Percentiles rank a stretch among this genome's conserved stretches.
These are phyloP conservation scores for Leptinotarsa lineolata DNA, from an alignment of 1,140 invertebrate species.

Conservation along the genomic window DNA sequence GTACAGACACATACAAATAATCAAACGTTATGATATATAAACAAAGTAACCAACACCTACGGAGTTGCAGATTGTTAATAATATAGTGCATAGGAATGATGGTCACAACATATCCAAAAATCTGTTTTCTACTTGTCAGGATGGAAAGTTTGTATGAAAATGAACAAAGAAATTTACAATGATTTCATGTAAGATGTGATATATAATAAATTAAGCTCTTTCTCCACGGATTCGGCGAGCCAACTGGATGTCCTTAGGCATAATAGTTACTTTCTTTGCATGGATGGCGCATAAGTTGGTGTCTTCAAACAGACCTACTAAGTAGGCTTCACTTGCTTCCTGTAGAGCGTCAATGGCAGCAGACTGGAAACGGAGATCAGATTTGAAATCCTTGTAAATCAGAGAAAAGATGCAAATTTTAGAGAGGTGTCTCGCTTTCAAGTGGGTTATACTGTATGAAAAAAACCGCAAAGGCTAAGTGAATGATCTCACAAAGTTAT, in stretches of 20 bases:
- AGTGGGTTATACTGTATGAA: slow-evolving; percentile 57
- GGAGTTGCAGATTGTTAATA: background rate
- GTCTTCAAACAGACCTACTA: slow-evolving; percentile 81
- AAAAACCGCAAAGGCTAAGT: too few relatives aligned
- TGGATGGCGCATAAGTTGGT: slow-evolving; percentile 75
- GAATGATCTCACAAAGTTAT: too few relatives aligned
- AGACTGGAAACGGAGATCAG: slow-evolving; percentile 80
- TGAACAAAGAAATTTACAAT: slow-evolving; percentile 26
- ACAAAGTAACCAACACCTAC: slow-evolving; percentile 4
- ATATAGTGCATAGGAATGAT: slow-evolving; percentile 17
- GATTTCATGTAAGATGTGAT: too few relatives aligned
- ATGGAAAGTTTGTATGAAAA: slow-evolving; percentile 19
- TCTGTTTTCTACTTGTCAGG: slow-evolving; percentile 15
- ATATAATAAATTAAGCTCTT: too few relatives aligned
- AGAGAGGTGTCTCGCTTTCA: too few relatives aligned
- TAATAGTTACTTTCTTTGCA: too few relatives aligned
- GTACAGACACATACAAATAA: background rate
- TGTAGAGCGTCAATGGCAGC: slow-evolving; percentile 75
- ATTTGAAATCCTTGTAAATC: slow-evolving; percentile 83
- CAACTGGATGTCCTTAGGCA: too few relatives aligned
- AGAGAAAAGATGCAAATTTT: too few relatives aligned
- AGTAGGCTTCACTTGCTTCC: slow-evolving; percentile 84
- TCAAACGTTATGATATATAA: background rate
- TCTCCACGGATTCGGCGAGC: too few relatives aligned
- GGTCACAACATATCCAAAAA: slow-evolving; percentile 3